Base-by-base conservation (phyloP, 2,113 vertebrate genomes). In the Chaetops frenatus region DNA sequence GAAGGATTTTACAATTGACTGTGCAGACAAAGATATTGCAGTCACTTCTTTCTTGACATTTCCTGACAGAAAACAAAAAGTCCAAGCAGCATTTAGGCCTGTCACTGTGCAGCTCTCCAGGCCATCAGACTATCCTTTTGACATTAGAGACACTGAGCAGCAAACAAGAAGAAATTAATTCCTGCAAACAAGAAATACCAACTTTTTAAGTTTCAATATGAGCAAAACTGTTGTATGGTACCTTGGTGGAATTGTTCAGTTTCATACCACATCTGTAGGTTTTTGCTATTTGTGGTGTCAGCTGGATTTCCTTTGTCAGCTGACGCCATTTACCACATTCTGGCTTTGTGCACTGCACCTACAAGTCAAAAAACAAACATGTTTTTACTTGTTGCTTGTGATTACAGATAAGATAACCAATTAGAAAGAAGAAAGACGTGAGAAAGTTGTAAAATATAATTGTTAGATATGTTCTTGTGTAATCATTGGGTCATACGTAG, bases 291-390 rank as follows among this genome's bases (percentile, higher is more conserved):
- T 98, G 97, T 23, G 98, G 94, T 16, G 98, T 99, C 67, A 99
- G 98, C 57, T 99, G 98, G 81, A 98, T 99, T 96, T 99, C 99
- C 97, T 99, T 99, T 78, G 99, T 99, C 85, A 99, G 98, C 95
- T 99, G 99, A 80, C 99, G 98, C 99, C 99, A 99, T 84, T 99
- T 99, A 36, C 98, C 97, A 95, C 99, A 99, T 67, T 99, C 98
- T 1, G 98, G 97, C 62, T 98, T 99, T 57, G 98, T 99, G 91
- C 99, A 99, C 84, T 99, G 99, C 90, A 98, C 99, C 99, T 99
- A 94, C 42, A 64, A 66, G 57, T 66, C 56, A 64, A 70, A 94
- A 92, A 73, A 40, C 87, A 92, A 94, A 84, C 90, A 67, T 93
- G 90, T 92, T 96, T 96, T 95, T 36, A 81, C 88, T 92, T 38